phyloP scores from a whole-genome alignment of 2,888 invertebrate species.

The Noctua janthe region DNA sequence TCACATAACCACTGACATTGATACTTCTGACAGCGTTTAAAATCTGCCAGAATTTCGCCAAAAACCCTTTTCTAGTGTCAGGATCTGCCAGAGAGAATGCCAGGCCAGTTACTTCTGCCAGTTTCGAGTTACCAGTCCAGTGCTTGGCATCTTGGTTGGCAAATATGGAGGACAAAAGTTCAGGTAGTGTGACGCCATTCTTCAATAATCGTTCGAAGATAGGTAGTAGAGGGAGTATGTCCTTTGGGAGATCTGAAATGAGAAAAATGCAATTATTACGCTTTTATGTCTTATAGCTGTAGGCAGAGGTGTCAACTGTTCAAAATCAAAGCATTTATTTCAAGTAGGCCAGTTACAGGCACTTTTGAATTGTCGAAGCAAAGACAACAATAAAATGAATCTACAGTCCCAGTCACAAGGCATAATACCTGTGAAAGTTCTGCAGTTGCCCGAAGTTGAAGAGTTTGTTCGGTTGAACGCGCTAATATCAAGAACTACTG shows the following conservation, averaged over 20 bases:
- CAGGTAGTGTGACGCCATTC: conserved; percentile 69
- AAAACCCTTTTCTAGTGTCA: conserved; percentile 31
- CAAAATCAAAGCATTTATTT: too few relatives aligned
- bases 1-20: conserved; percentile 72
- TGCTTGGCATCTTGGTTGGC: conserved; percentile 37
- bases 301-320: too few relatives aligned
- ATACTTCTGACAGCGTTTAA: conserved; percentile 63
- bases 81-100: conserved; percentile 53
- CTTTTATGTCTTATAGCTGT: too few relatives aligned
- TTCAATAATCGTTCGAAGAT: conserved; percentile 58
- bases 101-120: conserved; percentile 74
- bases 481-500: too few relatives aligned
- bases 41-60: conserved; percentile 67
- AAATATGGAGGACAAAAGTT: conserved; percentile 66
- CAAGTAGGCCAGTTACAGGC: too few relatives aligned
- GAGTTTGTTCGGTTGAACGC: too few relatives aligned
- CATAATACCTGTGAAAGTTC: too few relatives aligned
- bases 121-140: conserved; percentile 48
- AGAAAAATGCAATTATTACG: background rate
- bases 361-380: too few relatives aligned
- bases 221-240: conserved; percentile 25
- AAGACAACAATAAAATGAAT: too few relatives aligned
- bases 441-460: too few relatives aligned
- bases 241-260: conserved; percentile 51
- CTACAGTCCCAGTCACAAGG: too few relatives aligned